Evolutionary conservation across 1,140 invertebrate genomes (phyloP).

Genomic region (Drosophila sp.): DNA sequence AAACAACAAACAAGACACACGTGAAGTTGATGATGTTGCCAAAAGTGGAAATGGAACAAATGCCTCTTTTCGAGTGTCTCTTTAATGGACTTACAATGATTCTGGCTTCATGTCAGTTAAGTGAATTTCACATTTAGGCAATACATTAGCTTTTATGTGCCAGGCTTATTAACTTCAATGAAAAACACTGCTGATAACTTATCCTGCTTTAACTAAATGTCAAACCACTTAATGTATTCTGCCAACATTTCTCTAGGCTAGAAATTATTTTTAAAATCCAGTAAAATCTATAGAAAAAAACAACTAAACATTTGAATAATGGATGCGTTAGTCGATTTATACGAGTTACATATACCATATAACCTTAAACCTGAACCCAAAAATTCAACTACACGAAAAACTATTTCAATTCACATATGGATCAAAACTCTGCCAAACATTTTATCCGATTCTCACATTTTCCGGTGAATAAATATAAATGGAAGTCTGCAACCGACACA

Average conservation of each 20-base stretch:
- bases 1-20: slow-evolving; percentile 37
- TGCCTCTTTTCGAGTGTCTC: slow-evolving; percentile 10
- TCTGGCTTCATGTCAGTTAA: neutral
- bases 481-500: slow-evolving; percentile 1
- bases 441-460: slow-evolving; percentile 40
- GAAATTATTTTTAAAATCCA: neutral
- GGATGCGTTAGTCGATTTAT: slow-evolving; percentile 13
- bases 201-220: neutral
- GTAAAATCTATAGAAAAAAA: no score
- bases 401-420: slow-evolving; percentile 28
- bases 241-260: neutral
- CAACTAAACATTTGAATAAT: slow-evolving; percentile 1
- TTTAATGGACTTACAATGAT: slow-evolving; percentile 36
- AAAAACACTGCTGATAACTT: neutral
- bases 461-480: slow-evolving; percentile 19
- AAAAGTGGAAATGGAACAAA: slow-evolving; percentile 19
- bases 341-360: neutral
- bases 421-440: slow-evolving; percentile 25
- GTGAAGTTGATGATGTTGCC: slow-evolving; percentile 40
- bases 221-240: neutral
- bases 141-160: neutral
- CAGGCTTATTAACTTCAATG: slow-evolving; percentile 11
- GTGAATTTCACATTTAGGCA: slow-evolving; percentile 11
- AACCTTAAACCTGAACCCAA: slow-evolving; percentile 26
- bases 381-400: slow-evolving; percentile 9